These are phyloP conservation scores for Amitus sp. DNA, from an alignment of 2,888 invertebrate species.

Conservation along the genomic window DNA sequence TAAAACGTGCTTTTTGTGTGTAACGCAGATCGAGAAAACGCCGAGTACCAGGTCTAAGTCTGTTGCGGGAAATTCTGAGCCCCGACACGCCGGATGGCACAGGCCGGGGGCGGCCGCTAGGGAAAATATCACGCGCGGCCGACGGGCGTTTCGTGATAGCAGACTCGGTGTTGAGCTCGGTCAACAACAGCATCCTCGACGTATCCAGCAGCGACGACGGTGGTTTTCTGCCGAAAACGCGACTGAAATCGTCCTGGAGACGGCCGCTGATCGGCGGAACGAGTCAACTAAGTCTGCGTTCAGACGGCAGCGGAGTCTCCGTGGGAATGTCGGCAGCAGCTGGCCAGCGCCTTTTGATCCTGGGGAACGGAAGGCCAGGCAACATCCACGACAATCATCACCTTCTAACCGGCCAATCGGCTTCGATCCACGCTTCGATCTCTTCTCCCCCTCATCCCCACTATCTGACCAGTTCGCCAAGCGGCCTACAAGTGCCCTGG, in stretches of 20 bases:
- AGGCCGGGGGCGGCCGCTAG: conserved; percentile 67
- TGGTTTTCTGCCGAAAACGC: conserved; percentile 76
- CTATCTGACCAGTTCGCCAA: conserved; percentile 68
- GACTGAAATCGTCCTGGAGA: conserved; percentile 73
- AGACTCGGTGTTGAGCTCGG: conserved; percentile 67
- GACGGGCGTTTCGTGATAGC: conserved; percentile 79
- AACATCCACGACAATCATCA: conserved; percentile 42
- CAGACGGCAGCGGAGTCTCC: conserved; percentile 72
- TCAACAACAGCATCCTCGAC: conserved; percentile 70
- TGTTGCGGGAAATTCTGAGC: conserved; percentile 73
- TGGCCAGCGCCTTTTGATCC: conserved; percentile 39
- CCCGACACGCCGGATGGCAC: conserved; percentile 59
- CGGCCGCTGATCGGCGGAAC: conserved; percentile 72
- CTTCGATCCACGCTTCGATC: conserved; percentile 24
- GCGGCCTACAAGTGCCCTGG: conserved; percentile 74
- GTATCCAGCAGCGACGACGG: conserved; percentile 84
- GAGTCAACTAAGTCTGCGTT: conserved; percentile 75
- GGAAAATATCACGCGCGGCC: conserved; percentile 77
- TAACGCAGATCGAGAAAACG: conserved; percentile 86
- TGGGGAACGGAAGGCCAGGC: conserved; percentile 24
- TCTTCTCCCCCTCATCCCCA: conserved; percentile 48
- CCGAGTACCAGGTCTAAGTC: conserved; percentile 93
- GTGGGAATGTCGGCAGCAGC: conserved; percentile 45
- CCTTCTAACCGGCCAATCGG: conserved; percentile 39
- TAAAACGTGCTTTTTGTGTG: conserved; percentile 36